These are phyloP conservation scores for Haliclona indistincta DNA, from an alignment of 37 sponge, comb jelly and placozoan species.

Conservation along the genomic window DNA sequence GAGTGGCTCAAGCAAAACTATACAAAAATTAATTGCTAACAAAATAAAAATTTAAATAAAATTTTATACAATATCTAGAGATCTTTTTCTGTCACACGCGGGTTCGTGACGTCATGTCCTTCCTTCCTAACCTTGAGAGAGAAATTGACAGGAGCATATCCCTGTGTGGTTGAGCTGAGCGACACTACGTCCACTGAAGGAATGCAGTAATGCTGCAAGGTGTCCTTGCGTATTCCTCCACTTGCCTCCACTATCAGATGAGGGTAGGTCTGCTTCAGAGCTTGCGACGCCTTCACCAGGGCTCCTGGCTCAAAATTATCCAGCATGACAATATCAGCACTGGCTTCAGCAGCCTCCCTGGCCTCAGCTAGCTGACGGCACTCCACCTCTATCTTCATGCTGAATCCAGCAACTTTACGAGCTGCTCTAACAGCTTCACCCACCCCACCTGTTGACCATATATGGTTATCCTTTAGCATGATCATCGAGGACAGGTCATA, in stretches of 20 bases:
- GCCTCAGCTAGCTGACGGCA: conserved; percentile 87
- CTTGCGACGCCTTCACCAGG: conserved; percentile 53
- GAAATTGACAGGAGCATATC: conserved; percentile 84
- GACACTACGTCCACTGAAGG: conserved; percentile 86
- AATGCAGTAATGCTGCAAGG: conserved; percentile 63
- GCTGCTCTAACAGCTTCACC: conserved; percentile 74
- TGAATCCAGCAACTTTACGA: conserved; percentile 79
- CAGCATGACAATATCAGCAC: conserved; percentile 94
- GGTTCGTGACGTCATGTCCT: conserved; percentile 77
- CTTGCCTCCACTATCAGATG: conserved; percentile 83
- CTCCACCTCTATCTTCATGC: conserved; percentile 95
- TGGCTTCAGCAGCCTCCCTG: conserved; percentile 66
- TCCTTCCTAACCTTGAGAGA: conserved; percentile 88
- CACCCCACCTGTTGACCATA: conserved; percentile 88
- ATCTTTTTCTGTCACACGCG: conserved; percentile 50
- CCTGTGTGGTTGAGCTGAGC: conserved; percentile 86
- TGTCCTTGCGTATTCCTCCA: conserved; percentile 84
- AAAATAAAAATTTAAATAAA: no score
- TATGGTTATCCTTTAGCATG: conserved; percentile 97
- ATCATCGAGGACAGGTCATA: conserved; percentile 93
- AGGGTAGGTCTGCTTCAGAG: conserved; percentile 74
- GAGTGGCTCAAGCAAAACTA: no score
- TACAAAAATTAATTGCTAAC: no score
- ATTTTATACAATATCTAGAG: neutral
- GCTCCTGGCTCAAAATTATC: conserved; percentile 88